Base-by-base conservation (phyloP, 2,888 invertebrate genomes). In the Diabrotica balteata region DNA sequence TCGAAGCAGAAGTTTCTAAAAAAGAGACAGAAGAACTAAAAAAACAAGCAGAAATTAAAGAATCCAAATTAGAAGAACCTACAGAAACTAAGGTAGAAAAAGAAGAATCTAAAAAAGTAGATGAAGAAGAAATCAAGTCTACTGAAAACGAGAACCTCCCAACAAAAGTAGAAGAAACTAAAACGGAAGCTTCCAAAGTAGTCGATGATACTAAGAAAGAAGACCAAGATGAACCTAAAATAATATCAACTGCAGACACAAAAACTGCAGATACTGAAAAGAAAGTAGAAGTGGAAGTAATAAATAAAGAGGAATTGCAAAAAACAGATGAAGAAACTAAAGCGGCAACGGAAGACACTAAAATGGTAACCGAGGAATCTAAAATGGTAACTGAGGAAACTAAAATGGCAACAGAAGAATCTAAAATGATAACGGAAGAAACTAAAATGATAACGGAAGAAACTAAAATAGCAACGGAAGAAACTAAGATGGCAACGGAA, bases 251-350 rank as follows among this genome's bases (percentile, higher is more conserved):
- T 32, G 8, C 79, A 79, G 80, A 80, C 32, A 4, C 32, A 81
- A 72, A 71, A 75, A 43, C 44, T 82, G 83, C 57, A 43, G 59
- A 68, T 22, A n/a, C 66, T 42, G 70, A 67, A 74, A 79, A 78
- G n/a, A 68, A 63, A 59, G 53, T 83, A 1, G 42, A 22, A 17
- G 49, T 9, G 9, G 57, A 68, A 49, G 46, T 64, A n/a, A 53
- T 42, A 17, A 81, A 32, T 32, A 32, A 80, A 75, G 81, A 81
- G 22, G 72, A 72, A 49, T 49, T 73, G 76, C 80, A 79, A 79
- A 81, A 81, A 73, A 71, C 73, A 61, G 79, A 78, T 73, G 80
- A 83, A 78, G 81, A 80, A 78, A 42, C 17, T 46, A 42, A 55
- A 42, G 49, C 53, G 44, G 45, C 45, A 59, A 55, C 47, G 5